Evolutionary conservation across 2,797 vertebrate genomes (phyloP), one percentile per base, ranked within the genome.

Genomic region (Mareca strepera): DNA sequence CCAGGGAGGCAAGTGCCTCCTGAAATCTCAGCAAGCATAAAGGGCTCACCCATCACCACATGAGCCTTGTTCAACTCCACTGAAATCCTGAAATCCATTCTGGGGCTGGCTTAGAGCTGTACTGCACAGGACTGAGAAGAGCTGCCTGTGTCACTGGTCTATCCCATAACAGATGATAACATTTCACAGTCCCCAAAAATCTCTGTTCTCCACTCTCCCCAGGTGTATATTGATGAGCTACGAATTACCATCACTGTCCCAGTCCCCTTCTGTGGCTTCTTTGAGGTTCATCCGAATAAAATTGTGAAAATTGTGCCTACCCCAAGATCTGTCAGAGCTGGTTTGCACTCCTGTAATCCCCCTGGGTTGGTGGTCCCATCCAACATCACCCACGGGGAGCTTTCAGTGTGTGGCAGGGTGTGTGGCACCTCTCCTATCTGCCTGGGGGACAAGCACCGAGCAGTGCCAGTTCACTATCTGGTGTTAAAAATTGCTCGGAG

Each of bases 181-280:
- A 77, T 73, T 37, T 52, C 26, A 37, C 8, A n/a, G n/a, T 33
- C 25, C 35, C 41, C 28, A 33, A 78, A 80, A 11, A 18, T 63
- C 14, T 74, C 12, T 28, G 8, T 39, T 77, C 28, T 28, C 8
- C 8, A 2, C 31, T 53, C 33, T 68, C 29, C 21, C 33, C 64
- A 50, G 33, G 11, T 5, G 10, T 46, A 31, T 59, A 39, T 28
- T 44, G 44, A 35, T 22, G 31, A 35, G 35, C 73, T 75, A n/a
- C 35, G 58, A 75, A 48, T n/a, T 1, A 2, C 1, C 1, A 31
- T 29, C 26, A 35, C 25, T 39, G n/a, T 33, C 33, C 29, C 53
- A 14, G 7, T 33, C 7, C 12, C 31, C 31, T 53, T 1, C 0
- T 21, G 41, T 33, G 6, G 8, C 6, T 62, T 3, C 10, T 6